These are phyloP conservation scores for Pseudoatta argentina DNA, from an alignment of 1,140 invertebrate species.

Conservation along the genomic window DNA sequence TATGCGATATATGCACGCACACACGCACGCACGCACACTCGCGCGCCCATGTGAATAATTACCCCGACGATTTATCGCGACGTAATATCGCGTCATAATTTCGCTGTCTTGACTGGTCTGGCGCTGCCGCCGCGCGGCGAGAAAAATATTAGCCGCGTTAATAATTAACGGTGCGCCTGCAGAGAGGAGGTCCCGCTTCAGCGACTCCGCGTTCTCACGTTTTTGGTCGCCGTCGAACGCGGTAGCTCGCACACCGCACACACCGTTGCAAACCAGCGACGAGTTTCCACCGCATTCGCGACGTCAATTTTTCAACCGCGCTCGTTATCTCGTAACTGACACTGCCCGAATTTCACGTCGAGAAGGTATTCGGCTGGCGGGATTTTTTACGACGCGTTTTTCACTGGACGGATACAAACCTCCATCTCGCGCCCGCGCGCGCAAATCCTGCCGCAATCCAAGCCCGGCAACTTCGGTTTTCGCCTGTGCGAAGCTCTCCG, in stretches of 20 bases:
- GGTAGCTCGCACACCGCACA: not conserved
- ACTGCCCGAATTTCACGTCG: slow-evolving; percentile 27
- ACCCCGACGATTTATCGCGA: slow-evolving; percentile 72
- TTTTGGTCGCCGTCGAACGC: not conserved
- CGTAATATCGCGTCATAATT: slow-evolving; percentile 74
- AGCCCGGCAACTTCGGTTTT: slow-evolving; percentile 24
- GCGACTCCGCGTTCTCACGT: slow-evolving; percentile 56
- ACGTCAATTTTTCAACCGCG: slow-evolving; percentile 55
- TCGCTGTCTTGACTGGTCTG: slow-evolving; percentile 51
- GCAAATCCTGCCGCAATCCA: slow-evolving; percentile 12
- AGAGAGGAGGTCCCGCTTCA: slow-evolving; percentile 30
- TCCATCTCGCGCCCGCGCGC: not conserved
- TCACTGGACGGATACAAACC: not conserved
- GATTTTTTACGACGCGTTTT: slow-evolving; percentile 29
- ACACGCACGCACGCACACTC: not conserved
- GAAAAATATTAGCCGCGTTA: slow-evolving; percentile 70
- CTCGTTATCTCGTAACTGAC: slow-evolving; percentile 54
- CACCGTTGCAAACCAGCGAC: not conserved
- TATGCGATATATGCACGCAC: slow-evolving; percentile 5
- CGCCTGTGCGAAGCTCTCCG: not conserved
- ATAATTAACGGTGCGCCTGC: slow-evolving; percentile 68
- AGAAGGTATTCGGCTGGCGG: slow-evolving; percentile 10
- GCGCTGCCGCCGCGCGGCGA: slow-evolving; percentile 42
- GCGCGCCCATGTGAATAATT: slow-evolving; percentile 67
- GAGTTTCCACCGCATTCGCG: not conserved